phyloP scores from a whole-genome alignment of 2,888 invertebrate genomes.

The Gastrophysa polygoni region DNA sequence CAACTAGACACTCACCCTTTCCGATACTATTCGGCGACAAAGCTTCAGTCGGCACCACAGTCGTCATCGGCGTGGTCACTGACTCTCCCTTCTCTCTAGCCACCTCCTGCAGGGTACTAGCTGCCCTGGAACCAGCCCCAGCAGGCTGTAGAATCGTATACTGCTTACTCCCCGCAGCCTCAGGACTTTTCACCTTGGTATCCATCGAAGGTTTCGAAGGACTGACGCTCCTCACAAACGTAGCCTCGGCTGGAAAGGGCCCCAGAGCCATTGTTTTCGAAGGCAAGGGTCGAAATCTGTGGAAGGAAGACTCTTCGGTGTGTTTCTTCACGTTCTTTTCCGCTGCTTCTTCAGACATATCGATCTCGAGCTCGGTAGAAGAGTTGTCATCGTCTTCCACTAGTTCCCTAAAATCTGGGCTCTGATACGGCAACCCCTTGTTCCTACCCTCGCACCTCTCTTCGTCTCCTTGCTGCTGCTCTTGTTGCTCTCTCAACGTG shows the following conservation, averaged over 20 bases:
- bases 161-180: constrained; percentile 72
- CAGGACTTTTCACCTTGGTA: constrained; percentile 54
- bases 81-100: constrained; percentile 51
- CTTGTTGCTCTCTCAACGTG: constrained; percentile 58
- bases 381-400: constrained; percentile 82
- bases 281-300: constrained; percentile 70
- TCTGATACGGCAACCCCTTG: constrained; percentile 63
- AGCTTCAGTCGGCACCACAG: constrained; percentile 56
- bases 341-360: constrained; percentile 74
- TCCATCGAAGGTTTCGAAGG: constrained; percentile 56
- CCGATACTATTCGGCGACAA: constrained; percentile 78
- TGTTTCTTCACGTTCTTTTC: constrained; percentile 69
- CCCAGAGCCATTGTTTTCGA: constrained; percentile 58
- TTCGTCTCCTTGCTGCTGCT: constrained; percentile 50
- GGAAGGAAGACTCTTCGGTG: too few relatives aligned
- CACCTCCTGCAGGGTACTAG: constrained; percentile 78
- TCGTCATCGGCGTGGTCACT: constrained; percentile 39
- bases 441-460: too few relatives aligned
- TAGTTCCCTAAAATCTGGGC: constrained; percentile 76
- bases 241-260: constrained; percentile 72
- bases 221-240: constrained; percentile 66
- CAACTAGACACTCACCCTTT: constrained; percentile 70
- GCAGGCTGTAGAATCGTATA: constrained; percentile 88
- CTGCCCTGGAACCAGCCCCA: constrained; percentile 78
- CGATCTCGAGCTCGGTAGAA: constrained; percentile 79